Base-by-base conservation (phyloP, 2,888 invertebrate species). In the Euproctis similis region DNA sequence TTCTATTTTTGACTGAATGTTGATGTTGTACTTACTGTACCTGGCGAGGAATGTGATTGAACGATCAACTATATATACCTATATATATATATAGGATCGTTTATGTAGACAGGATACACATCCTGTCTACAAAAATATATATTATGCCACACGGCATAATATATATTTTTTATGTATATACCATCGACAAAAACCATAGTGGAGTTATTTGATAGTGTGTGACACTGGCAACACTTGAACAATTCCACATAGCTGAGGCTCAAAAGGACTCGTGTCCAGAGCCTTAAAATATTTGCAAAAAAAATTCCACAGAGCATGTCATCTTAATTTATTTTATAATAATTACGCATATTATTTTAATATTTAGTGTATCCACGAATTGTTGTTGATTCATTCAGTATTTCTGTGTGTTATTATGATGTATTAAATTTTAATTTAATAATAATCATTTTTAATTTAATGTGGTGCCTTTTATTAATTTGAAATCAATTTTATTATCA, bases 401-500 rank as follows among this genome's bases (percentile, higher is more conserved):
- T 78, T 63, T 71, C n/a, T 71, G 61, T 70, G 61, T 73, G 64
- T 68, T 60, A 34, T 66, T 59, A 57, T 64, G 61, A 16, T 13
- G 12, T 71, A 66, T 60, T 67, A 62, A n/a, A n/a, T n/a, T 59
- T 71, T 61, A 57, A 59, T 56, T 35, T 47, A 65, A 54, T 66
- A 64, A 61, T 59, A n/a, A n/a, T n/a, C n/a, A 63, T 49, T 64
- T 53, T 62, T n/a, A 61, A 58, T 73, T 42, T 66, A 72, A 72
- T 70, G 70, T 80, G 81, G 81, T 81, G 81, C 84, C 75, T 75
- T n/a, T 74, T 69, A 67, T 78, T 73, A 69, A 4, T 56, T 63
- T 59, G 49, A 57, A 60, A 65, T 46, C 46, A 53, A 42, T 55
- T 59, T 62, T 55, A 53, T n/a, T n/a, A n/a, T n/a, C n/a, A n/a